Evolutionary conservation across 1,140 invertebrate species (phyloP).

Genomic region (Thaumatotibia leucotreta): DNA sequence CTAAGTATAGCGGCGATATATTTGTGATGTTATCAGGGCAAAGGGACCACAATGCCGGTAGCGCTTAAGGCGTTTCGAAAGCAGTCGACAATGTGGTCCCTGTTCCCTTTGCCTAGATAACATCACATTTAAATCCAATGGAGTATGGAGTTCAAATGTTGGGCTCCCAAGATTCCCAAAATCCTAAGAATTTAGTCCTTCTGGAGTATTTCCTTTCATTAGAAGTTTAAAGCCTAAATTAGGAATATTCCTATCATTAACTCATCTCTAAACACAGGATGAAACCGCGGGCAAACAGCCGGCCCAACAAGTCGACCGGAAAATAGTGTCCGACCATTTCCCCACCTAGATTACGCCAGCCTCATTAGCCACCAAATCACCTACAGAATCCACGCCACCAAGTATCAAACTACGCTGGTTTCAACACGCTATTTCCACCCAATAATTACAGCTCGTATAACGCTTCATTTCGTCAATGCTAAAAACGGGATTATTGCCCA

Average conservation of each 20-base stretch:
- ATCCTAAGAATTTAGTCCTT: no score
- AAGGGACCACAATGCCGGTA: no score
- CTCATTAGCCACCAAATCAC: not conserved
- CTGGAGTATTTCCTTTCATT: no score
- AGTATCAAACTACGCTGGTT: not conserved
- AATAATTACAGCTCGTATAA: not conserved
- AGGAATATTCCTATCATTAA: not conserved
- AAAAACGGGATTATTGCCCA: not conserved
- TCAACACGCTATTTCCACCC: not conserved
- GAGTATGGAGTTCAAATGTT: no score
- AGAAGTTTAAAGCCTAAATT: no score
- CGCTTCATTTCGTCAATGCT: not conserved
- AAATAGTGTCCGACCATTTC: conserved; percentile 5
- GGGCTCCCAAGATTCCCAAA: no score
- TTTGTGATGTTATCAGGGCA: no score
- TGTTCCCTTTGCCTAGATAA: no score
- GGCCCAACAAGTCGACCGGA: not conserved
- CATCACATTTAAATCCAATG: no score
- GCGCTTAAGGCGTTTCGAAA: no score
- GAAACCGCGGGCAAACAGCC: conserved; percentile 7
- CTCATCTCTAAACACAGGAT: not conserved
- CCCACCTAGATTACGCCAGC: not conserved
- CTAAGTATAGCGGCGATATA: no score
- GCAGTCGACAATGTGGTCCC: no score
- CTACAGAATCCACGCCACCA: not conserved